Evolutionary conservation across 2,797 vertebrate species (phyloP).

Genomic region (Brotula barbata): DNA sequence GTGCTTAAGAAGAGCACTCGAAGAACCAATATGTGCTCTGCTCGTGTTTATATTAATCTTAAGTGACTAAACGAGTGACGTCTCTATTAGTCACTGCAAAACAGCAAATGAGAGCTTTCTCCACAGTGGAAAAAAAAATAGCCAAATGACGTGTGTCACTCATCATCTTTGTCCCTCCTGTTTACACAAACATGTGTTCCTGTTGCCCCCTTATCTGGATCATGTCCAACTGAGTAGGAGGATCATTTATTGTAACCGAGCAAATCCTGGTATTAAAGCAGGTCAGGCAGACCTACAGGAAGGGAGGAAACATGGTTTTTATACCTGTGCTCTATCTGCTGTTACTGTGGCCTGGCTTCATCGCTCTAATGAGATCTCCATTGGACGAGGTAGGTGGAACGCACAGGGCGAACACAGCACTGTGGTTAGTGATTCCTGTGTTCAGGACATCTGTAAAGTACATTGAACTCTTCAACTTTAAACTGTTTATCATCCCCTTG

Average conservation of each 20-base stretch:
- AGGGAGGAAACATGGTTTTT: conserved; percentile 69
- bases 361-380: conserved; percentile 66
- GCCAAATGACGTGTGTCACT: conserved; percentile 44
- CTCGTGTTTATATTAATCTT: background rate
- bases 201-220: conserved; percentile 34
- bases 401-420: conserved; percentile 43
- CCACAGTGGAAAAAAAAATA: conserved; percentile 3
- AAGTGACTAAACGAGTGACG: conserved; percentile 23
- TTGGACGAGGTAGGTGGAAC: conserved; percentile 73
- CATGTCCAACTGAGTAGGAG: conserved; percentile 40
- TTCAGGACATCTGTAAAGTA: conserved; percentile 65
- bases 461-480: conserved; percentile 75
- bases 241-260: conserved; percentile 23
- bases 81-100: conserved; percentile 28
- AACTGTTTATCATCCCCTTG: conserved; percentile 57
- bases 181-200: conserved; percentile 61
- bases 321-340: conserved; percentile 64
- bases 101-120: conserved; percentile 45
- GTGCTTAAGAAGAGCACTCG: too few species aligned
- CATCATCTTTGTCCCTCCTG: conserved; percentile 68
- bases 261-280: conserved; percentile 26
- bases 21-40: background rate
- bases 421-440: conserved; percentile 46
- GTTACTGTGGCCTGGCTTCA: conserved; percentile 54
- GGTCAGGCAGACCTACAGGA: conserved; percentile 52